Conservation (phyloP, 2,888 invertebrate genomes). For the Nomada goodeniana region DNA sequence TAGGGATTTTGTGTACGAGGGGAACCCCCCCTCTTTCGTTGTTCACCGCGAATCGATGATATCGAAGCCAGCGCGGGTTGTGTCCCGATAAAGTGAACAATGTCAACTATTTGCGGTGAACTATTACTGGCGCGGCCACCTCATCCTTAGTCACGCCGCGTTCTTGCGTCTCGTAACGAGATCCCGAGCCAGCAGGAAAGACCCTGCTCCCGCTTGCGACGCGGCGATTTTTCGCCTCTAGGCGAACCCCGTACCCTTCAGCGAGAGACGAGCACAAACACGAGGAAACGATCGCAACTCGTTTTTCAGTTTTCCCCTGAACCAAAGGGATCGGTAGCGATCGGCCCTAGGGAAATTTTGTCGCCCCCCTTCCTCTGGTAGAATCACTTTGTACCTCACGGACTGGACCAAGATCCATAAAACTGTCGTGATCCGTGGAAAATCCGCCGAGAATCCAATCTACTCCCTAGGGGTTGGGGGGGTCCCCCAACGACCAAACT, state of each 20-base stretch:
- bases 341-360: no score
- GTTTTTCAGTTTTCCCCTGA: no score
- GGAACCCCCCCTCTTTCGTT: no score
- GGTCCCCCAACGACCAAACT: neutral
- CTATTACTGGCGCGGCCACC: conserved; percentile 18
- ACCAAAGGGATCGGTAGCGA: no score
- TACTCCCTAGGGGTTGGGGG: neutral
- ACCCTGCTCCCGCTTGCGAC: no score
- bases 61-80: no score
- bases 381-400: no score
- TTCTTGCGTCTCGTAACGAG: neutral
- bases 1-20: no score
- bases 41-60: no score
- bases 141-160: conserved; percentile 4
- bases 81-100: neutral
- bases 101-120: conserved; percentile 10
- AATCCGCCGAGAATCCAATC: neutral
- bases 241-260: neutral
- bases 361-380: no score
- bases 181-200: neutral
- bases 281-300: no score
- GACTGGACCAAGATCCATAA: neutral
- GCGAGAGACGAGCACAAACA: neutral
- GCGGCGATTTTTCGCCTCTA: neutral
- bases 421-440: neutral